phyloP scores from a whole-genome alignment of 2,888 invertebrate species.

The Nomada lathburiana region DNA sequence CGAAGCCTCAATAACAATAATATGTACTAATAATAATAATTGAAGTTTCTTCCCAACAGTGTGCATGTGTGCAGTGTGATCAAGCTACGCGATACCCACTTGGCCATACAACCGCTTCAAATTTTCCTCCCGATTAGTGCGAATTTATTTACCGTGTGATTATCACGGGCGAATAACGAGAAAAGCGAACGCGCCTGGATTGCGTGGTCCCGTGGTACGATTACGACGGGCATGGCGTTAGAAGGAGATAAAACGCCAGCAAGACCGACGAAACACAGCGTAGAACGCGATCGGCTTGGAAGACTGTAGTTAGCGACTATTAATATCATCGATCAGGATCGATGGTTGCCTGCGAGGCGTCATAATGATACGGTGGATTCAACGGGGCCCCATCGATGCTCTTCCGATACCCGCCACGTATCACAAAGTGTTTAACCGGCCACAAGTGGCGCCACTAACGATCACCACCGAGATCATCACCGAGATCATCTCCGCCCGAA shows the following conservation, averaged over 20 bases:
- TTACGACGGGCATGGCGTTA: neutral
- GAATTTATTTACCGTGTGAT: constrained; percentile 47
- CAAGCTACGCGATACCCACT: neutral
- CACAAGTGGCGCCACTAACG: constrained; percentile 75
- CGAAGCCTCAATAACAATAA: too few relatives aligned
- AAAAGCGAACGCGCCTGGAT: constrained; percentile 39
- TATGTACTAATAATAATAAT: too few relatives aligned
- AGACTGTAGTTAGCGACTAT: constrained; percentile 83
- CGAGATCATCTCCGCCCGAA: constrained; percentile 21
- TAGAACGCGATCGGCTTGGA: constrained; percentile 71
- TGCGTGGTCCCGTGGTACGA: constrained; percentile 23
- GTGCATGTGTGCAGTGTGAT: neutral
- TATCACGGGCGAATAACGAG: constrained; percentile 24
- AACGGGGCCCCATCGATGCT: constrained; percentile 70
- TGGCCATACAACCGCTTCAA: neutral
- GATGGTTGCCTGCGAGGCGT: constrained; percentile 81
- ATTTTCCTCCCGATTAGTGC: constrained; percentile 4
- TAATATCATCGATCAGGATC: constrained; percentile 83
- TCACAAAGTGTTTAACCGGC: constrained; percentile 33
- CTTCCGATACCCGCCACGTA: constrained; percentile 61
- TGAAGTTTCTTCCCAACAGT: too few relatives aligned
- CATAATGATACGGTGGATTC: constrained; percentile 80
- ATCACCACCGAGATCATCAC: constrained; percentile 39
- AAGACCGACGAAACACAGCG: constrained; percentile 57
- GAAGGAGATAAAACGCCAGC: constrained; percentile 19